Evolutionary conservation across 1,140 invertebrate genomes (phyloP).

Genomic region (Orius insidiosus): DNA sequence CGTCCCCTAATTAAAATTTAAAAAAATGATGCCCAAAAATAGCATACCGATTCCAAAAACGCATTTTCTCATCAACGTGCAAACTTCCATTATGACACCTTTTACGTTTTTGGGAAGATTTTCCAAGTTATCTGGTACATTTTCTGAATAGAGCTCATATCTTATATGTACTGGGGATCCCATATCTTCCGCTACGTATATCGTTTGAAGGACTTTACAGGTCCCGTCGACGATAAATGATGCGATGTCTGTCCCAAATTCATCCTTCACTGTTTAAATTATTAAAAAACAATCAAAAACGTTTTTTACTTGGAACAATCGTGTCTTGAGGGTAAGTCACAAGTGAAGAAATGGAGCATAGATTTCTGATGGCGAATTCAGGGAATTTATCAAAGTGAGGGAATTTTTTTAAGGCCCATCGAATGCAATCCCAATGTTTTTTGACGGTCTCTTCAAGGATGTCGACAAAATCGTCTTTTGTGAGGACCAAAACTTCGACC

Average conservation of each 20-base stretch:
- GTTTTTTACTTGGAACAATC: background rate
- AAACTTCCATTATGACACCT: too few species aligned
- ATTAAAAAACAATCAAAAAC: too few species aligned
- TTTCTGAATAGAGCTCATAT: too few species aligned
- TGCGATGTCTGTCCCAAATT: background rate
- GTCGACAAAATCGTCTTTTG: background rate
- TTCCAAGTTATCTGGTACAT: too few species aligned
- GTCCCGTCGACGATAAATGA: constrained; percentile 5
- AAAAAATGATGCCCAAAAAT: too few species aligned
- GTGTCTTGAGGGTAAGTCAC: background rate
- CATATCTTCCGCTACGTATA: background rate
- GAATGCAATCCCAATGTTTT: constrained; percentile 1
- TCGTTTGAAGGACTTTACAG: background rate
- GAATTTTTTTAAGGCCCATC: constrained; percentile 6
- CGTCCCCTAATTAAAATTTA: constrained; percentile 3
- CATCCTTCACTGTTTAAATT: constrained; percentile 1
- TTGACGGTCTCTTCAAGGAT: constrained; percentile 2
- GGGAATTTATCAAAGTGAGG: constrained; percentile 2
- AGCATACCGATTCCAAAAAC: too few species aligned
- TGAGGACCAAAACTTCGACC: constrained; percentile 7
- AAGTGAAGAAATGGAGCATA: constrained; percentile 1
- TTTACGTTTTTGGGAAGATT: too few species aligned
- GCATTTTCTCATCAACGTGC: too few species aligned
- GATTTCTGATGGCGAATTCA: constrained; percentile 1
- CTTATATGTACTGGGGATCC: too few species aligned